Percentiles rank a stretch among this genome's conserved stretches.
Conservation (phyloP, 2,797 vertebrate species). For the Cygnus olor region DNA sequence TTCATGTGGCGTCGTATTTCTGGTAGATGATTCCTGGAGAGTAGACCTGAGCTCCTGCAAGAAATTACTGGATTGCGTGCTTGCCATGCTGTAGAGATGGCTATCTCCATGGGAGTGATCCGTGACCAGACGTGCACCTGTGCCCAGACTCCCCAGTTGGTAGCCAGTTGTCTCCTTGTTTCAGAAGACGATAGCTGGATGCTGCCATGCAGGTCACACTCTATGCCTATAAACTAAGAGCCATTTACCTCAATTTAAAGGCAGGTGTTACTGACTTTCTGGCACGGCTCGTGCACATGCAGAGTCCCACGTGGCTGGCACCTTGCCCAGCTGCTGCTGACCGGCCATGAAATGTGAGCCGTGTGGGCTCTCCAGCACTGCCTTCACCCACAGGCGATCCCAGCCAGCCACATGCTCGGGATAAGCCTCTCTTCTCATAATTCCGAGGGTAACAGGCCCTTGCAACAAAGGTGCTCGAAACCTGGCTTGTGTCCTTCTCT, state of each 20-base stretch:
- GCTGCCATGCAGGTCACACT: not conserved
- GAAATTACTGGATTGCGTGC: not conserved
- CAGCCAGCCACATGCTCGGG: not conserved
- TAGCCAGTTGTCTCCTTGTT: not conserved
- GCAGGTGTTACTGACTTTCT: not conserved
- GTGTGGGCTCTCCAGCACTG: not conserved
- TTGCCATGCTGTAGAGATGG: not conserved
- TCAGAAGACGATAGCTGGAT: not conserved
- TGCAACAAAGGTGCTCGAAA: not conserved
- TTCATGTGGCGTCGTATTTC: not conserved
- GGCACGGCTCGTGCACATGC: not conserved
- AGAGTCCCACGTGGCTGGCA: not conserved
- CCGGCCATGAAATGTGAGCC: fast-evolving
- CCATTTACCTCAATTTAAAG: not conserved
- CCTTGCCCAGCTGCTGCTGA: not conserved
- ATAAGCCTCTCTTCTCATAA: not conserved
- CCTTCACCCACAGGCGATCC: not conserved
- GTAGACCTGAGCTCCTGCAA: not conserved
- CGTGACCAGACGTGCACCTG: not conserved
- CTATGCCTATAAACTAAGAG: not conserved
- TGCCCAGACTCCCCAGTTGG: not conserved
- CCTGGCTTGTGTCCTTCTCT: not conserved
- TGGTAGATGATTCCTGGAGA: not conserved
- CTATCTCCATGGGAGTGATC: not conserved
- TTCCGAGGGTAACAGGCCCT: not conserved